Conservation (phyloP, 1,140 invertebrate genomes). For the Drosophila orena region DNA sequence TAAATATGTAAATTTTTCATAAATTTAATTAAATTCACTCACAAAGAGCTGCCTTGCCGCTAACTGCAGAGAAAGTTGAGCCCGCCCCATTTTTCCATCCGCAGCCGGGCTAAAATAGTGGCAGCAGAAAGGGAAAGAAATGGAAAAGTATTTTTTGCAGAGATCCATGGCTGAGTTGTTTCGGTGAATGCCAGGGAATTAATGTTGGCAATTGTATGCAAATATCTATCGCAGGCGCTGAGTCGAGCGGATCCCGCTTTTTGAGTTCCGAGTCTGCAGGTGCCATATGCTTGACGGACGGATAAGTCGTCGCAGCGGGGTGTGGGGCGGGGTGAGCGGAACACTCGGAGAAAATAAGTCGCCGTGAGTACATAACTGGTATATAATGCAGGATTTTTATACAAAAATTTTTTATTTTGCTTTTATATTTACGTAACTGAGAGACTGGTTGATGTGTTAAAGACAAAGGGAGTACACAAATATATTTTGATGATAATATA, state of each 20-base stretch:
- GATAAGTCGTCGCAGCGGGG: not conserved
- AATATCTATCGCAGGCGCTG: slow-evolving; percentile 65
- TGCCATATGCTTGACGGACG: slow-evolving; percentile 62
- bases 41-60: slow-evolving; percentile 53
- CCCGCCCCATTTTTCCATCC: not conserved
- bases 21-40: slow-evolving; percentile 82
- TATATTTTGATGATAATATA: no score
- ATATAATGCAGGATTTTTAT: no score
- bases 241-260: slow-evolving; percentile 41
- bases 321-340: no score
- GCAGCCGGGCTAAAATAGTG: slow-evolving; percentile 2
- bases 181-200: slow-evolving; percentile 45
- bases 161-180: slow-evolving; percentile 50
- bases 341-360: no score
- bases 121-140: slow-evolving; percentile 21
- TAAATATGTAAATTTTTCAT: slow-evolving; percentile 83
- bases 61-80: slow-evolving; percentile 62
- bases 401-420: no score
- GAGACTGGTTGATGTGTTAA: no score
- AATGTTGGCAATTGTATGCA: slow-evolving; percentile 77
- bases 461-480: no score
- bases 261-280: slow-evolving; percentile 54
- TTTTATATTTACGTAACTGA: no score
- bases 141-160: slow-evolving; percentile 37
- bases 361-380: no score